These are phyloP conservation scores for Bruchidius siliquastri DNA, from an alignment of 2,888 invertebrate genomes.

Conservation along the genomic window DNA sequence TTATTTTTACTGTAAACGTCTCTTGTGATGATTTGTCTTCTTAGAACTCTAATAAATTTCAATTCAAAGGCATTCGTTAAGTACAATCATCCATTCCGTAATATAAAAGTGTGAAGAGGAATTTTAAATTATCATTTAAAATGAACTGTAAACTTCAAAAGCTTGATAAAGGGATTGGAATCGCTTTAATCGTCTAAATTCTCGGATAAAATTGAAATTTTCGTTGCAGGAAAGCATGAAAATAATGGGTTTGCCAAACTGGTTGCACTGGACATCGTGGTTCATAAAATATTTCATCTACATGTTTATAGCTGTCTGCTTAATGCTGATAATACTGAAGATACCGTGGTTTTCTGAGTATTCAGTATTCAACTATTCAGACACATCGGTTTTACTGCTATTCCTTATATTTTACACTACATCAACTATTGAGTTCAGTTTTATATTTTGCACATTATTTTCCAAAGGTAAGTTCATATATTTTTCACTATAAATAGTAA, in stretches of 20 bases:
- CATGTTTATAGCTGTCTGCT: conserved; percentile 55
- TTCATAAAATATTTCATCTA: conserved; percentile 71
- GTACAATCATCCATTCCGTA: too few species aligned
- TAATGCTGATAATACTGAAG: conserved; percentile 55
- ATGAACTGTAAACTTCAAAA: too few species aligned
- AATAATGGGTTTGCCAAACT: neutral
- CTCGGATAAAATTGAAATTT: neutral
- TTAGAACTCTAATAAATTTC: too few species aligned
- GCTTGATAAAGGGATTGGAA: too few species aligned
- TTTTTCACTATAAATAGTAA: too few species aligned
- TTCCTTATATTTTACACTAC: conserved; percentile 68
- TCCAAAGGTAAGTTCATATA: conserved; percentile 57
- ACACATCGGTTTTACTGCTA: conserved; percentile 63
- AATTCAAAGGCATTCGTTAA: too few species aligned
- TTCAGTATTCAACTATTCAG: conserved; percentile 66
- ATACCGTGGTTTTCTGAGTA: conserved; percentile 43
- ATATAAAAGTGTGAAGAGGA: too few species aligned
- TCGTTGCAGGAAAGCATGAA: conserved; percentile 1
- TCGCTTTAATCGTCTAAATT: too few species aligned
- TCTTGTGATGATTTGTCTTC: too few species aligned
- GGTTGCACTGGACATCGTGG: conserved; percentile 43
- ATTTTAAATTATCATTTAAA: too few species aligned
- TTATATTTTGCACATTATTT: conserved; percentile 75
- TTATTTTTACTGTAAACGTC: too few species aligned
- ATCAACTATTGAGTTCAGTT: conserved; percentile 70